Base-by-base conservation (phyloP, 1,140 invertebrate species). In the Physella acuta region DNA sequence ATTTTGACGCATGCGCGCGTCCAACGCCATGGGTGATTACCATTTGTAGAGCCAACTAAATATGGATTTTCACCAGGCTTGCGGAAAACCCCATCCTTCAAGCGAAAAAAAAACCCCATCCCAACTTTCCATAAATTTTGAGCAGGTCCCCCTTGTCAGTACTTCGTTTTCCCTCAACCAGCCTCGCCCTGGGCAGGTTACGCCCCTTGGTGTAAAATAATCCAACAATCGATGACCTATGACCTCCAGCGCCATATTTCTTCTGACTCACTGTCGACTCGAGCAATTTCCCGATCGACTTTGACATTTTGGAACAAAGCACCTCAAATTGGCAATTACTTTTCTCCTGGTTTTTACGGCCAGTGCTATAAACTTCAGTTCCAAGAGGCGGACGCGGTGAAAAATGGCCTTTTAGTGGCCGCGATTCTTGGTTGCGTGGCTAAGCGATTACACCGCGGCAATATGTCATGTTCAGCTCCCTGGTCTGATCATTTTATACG, bases 261-360 rank as follows among this genome's bases (percentile, higher is more conserved):
- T 64, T 64, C 62, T 64, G 62, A 64, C 62, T 64, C 62, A 63
- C 36, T 63, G 3, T 33, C 39, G 62, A 64, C 62, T 49, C 52
- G 39, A 49, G 44, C 44, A 64, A 64, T 64, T 64, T 64, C 51
- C 4, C 62, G 62, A 49, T 64, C 62, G 44, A 49, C 37, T 64
- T 36, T 64, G 62, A 64, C 62, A 64, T 64, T 64, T 64, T 33
- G 44, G 62, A 53, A 64, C 62, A 64, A 64, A 64, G 62, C 62
- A 28, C 30, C 62, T 49, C 33, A 64, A 64, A 64, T 64, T 64
- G 62, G 62, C 62, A 64, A 64, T 64, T 64, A 64, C 62, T 64
- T 64, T 64, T 37, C 39, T 8, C 62, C 37, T 14, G 44, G 30
- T 39, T 28, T 64, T 53, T 34, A 51, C 62, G 26, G 49, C 16